phyloP scores from a whole-genome alignment of 2,888 invertebrate genomes.

The Halictus quadricinctus region DNA sequence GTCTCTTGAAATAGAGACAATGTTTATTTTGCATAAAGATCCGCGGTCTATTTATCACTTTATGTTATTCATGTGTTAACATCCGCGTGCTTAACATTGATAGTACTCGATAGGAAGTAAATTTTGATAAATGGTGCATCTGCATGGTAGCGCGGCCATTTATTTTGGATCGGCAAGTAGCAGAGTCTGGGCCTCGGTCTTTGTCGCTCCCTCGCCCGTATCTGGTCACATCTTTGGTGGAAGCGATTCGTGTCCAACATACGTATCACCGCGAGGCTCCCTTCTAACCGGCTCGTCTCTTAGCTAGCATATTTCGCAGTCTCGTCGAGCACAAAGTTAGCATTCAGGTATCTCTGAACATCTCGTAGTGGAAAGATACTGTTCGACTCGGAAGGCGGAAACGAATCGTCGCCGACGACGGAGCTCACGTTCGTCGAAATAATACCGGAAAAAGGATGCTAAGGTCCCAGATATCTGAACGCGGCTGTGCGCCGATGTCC shows the following conservation, averaged over 20 bases:
- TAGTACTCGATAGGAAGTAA: neutral
- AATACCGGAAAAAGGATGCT: slow-evolving; percentile 52
- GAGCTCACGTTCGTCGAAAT: slow-evolving; percentile 12
- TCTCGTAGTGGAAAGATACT: neutral
- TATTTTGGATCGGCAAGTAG: neutral
- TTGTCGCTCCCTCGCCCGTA: slow-evolving; percentile 12
- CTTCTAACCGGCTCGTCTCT: slow-evolving; percentile 28
- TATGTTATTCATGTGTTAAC: neutral
- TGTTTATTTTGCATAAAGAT: no score
- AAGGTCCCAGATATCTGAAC: slow-evolving; percentile 40
- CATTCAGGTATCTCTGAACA: neutral
- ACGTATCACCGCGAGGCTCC: slow-evolving; percentile 30
- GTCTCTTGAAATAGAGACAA: no score
- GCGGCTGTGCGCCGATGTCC: slow-evolving; percentile 43
- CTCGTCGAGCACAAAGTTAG: slow-evolving; percentile 17
- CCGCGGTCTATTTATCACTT: no score
- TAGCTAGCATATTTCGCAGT: slow-evolving; percentile 13
- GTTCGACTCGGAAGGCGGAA: neutral
- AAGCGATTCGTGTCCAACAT: slow-evolving; percentile 43
- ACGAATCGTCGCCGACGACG: neutral
- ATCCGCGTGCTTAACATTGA: no score
- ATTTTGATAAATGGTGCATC: neutral
- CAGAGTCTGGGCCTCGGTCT: slow-evolving; percentile 11
- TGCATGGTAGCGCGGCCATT: neutral
- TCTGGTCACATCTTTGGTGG: slow-evolving; percentile 14